Evolutionary conservation across 2,888 invertebrate species (phyloP), one percentile per base, ranked within the genome.

Genomic region (Yponomeuta cagnagella): DNA sequence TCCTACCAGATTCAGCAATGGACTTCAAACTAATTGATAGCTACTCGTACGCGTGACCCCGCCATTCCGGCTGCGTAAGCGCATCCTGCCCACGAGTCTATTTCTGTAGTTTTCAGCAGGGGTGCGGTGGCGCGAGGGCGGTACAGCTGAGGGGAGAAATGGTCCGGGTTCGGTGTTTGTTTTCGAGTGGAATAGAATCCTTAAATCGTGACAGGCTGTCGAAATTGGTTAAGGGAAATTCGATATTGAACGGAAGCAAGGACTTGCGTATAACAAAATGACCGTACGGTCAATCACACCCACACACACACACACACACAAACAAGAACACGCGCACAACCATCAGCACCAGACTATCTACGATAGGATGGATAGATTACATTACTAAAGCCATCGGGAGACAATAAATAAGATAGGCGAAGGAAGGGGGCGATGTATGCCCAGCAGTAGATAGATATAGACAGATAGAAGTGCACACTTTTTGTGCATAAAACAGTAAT

Each of bases 31-130:
- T 58, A 58, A 58, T 3, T 15, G 52, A 58, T 58, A 15, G 15
- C 15, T 58, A 3, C 52, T 58, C 43, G 43, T 37, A 37, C 37
- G 52, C 52, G 10, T 58, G 15, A 58, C 52, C 12, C 52, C 12
- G 12, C 15, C 15, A 58, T 58, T 12, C 52, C 52, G 12, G 52
- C 15, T 58, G 52, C 52, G 15, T 2, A 58, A 58, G 12, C 52
- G 52, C 52, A 58, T 65, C 65, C 65, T 65, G 65, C 33, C 10
- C 30, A 30, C 6, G 10, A 65, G 9, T 65, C 65, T 65, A 65
- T 65, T 65, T 65, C 65, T 65, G 65, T 65, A 33, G 65, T 33
- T 65, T 65, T 65, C 65, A 65, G 64, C 52, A 10, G 52, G 52
- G 52, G 52, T 58, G 52, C 23, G 65, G 33, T 30, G 64, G 8